Percentiles rank a stretch among this genome's conserved stretches.
Evolutionary conservation across 2,888 invertebrate genomes (phyloP).

Genomic region (Patella depressa): DNA sequence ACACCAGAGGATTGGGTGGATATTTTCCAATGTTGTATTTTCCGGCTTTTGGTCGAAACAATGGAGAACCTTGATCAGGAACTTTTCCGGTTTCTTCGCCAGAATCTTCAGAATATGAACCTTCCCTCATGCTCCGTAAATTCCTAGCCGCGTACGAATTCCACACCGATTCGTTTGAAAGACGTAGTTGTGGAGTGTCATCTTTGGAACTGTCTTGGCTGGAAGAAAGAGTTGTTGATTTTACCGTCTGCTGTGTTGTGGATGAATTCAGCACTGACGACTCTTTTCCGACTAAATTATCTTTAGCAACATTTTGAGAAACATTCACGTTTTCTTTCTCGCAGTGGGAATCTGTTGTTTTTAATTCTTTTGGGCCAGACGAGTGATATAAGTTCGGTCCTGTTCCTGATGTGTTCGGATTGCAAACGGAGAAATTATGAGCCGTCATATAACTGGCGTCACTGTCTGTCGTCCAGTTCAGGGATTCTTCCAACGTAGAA

Average conservation of each 20-base stretch:
- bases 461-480: constrained; percentile 47
- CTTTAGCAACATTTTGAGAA: not conserved
- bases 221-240: constrained; percentile 46
- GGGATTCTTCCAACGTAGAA: constrained; percentile 57
- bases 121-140: constrained; percentile 57
- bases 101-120: constrained; percentile 52
- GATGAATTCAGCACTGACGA: not conserved
- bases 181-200: constrained; percentile 60
- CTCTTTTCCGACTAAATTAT: not conserved
- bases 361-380: not conserved
- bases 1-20: not conserved
- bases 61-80: constrained; percentile 23
- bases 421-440: not conserved
- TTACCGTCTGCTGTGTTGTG: constrained; percentile 14
- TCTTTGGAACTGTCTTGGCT: constrained; percentile 51
- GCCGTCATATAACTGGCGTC: constrained; percentile 23
- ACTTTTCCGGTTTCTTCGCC: constrained; percentile 34
- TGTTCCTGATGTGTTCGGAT: not conserved
- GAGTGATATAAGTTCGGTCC: not conserved
- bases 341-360: not conserved
- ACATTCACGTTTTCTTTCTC: not conserved
- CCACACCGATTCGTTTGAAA: constrained; percentile 57
- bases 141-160: constrained; percentile 62
- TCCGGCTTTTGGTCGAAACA: not conserved
- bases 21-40: constrained; percentile 10